These are phyloP conservation scores for Pollenia labialis DNA, from an alignment of 2,888 invertebrate species.

Conservation along the genomic window DNA sequence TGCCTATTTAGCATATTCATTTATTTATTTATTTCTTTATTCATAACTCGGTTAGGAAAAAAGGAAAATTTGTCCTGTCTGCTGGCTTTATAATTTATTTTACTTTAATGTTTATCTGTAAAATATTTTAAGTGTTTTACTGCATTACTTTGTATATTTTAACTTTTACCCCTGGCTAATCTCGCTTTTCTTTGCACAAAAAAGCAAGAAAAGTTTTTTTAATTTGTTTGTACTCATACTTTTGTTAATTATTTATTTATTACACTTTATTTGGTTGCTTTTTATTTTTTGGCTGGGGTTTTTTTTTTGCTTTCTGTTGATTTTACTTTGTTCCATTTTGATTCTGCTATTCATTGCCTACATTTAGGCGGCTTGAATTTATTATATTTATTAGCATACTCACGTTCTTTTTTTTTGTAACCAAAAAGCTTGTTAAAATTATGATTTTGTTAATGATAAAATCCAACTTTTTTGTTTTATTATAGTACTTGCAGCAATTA, in stretches of 20 bases:
- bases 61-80: neutral
- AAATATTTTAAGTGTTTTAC: too few species aligned
- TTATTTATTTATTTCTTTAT: neutral
- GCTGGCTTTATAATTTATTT: neutral
- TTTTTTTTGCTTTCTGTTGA: neutral
- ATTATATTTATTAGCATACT: slow-evolving; percentile 21
- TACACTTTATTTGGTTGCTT: neutral
- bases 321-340: neutral
- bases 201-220: neutral
- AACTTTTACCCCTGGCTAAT: neutral
- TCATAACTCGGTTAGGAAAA: neutral
- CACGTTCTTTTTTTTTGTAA: neutral
- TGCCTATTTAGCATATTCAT: slow-evolving; percentile 29
- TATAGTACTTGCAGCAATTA: neutral
- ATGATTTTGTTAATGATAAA: neutral
- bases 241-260: slow-evolving; percentile 3
- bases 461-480: neutral
- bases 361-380: neutral
- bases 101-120: neutral
- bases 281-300: slow-evolving; percentile 7
- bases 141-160: too few species aligned
- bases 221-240: neutral
- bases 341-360: slow-evolving; percentile 22
- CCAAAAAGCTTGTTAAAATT: slow-evolving; percentile 3
- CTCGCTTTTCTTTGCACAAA: neutral